A percentile compares a stretch with the other conserved stretches of the same genome.
Evolutionary conservation across 2,888 invertebrate species (phyloP).

Genomic region (Spatulosminthurus flaviceps): DNA sequence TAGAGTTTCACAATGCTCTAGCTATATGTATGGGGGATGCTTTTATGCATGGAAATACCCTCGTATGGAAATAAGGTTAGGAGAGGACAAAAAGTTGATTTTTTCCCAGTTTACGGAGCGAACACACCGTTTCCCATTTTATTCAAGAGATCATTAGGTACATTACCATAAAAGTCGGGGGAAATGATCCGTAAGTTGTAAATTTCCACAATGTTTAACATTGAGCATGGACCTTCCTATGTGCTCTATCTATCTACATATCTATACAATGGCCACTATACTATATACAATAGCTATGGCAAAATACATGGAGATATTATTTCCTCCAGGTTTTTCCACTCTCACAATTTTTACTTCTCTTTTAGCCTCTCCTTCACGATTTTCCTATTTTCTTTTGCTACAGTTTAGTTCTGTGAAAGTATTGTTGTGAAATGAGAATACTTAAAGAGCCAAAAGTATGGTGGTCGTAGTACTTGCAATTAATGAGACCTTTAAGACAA

Average conservation of each 20-base stretch:
- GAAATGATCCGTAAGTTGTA: conserved; percentile 62
- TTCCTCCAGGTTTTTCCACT: no score
- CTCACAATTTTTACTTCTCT: no score
- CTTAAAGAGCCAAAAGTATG: neutral
- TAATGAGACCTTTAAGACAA: no score
- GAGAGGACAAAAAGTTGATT: conserved; percentile 5
- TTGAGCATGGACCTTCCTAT: conserved; percentile 3
- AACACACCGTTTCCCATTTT: conserved; percentile 45
- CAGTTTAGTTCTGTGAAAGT: neutral
- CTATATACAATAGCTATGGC: no score
- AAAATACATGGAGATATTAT: no score
- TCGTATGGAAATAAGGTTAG: conserved; percentile 2
- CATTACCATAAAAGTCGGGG: conserved; percentile 63
- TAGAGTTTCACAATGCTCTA: no score
- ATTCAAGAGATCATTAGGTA: conserved; percentile 62
- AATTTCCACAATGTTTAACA: conserved; percentile 62
- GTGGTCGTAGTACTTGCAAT: neutral
- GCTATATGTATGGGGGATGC: neutral
- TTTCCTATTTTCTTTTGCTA: no score
- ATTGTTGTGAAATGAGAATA: neutral
- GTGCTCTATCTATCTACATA: no score
- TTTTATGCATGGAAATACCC: no score
- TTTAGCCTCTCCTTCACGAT: no score
- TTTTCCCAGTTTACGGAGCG: neutral
- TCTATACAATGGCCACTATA: no score